Percentiles rank a stretch among this genome's conserved stretches.
Conservation (phyloP, 1,140 invertebrate species). For the Gerris buenoi region DNA sequence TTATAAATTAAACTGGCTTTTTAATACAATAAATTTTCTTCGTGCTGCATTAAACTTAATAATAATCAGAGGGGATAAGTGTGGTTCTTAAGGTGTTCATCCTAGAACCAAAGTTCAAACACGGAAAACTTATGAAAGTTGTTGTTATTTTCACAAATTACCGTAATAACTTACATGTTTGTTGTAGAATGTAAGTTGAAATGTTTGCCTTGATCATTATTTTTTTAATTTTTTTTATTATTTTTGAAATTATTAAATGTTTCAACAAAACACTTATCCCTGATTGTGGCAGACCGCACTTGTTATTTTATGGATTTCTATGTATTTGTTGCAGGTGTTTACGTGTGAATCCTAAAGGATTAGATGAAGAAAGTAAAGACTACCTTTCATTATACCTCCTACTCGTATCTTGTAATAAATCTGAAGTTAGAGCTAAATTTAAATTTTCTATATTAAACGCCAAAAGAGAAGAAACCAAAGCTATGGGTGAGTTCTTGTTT, state of each 20-base stretch:
- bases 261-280: not conserved
- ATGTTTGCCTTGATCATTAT: no score
- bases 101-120: no score
- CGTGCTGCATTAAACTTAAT: no score
- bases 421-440: constrained; percentile 98
- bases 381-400: constrained; percentile 96
- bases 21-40: no score
- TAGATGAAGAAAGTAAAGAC: constrained; percentile 99
- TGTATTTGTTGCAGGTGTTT: constrained; percentile 56
- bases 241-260: not conserved
- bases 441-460: constrained; percentile 99
- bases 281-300: not conserved
- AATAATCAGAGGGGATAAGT: no score
- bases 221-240: not conserved
- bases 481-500: constrained; percentile 61
- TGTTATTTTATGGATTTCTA: not conserved
- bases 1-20: no score
- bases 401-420: constrained; percentile 98
- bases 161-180: no score
- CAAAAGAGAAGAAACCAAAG: constrained; percentile 98
- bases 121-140: no score
- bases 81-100: no score
- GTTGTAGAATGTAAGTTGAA: no score
- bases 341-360: constrained; percentile 95
- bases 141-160: no score